Evolutionary conservation across 2,797 vertebrate genomes (phyloP).

Genomic region (Pachyuromys duprasi): DNA sequence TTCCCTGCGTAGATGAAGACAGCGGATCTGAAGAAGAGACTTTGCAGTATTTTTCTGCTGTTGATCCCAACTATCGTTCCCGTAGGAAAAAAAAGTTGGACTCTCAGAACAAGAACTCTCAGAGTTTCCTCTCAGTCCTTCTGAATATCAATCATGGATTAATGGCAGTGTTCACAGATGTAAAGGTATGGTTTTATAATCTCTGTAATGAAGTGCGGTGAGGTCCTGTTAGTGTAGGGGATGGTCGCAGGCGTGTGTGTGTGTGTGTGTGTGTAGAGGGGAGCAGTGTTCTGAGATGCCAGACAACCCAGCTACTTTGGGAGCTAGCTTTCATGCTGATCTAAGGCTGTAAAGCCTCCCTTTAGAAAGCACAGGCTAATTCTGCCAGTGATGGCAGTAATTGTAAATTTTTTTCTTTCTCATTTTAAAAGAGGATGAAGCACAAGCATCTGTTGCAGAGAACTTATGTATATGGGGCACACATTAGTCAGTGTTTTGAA

Average conservation of each 20-base stretch:
- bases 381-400: not conserved
- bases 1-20: slow-evolving; percentile 92
- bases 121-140: slow-evolving; percentile 95
- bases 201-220: not conserved
- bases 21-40: slow-evolving; percentile 98
- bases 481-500: not conserved
- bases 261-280: not conserved
- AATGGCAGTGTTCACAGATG: slow-evolving; percentile 92
- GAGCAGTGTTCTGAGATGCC: not conserved
- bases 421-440: not conserved
- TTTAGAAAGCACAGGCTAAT: not conserved
- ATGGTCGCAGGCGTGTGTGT: too few species aligned
- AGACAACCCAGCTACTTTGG: not conserved
- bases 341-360: not conserved
- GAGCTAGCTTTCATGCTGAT: not conserved
- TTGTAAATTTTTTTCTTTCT: too few species aligned
- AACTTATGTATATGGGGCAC: not conserved
- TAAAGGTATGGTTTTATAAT: slow-evolving; percentile 89
- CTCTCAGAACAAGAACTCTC: slow-evolving; percentile 93
- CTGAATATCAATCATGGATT: slow-evolving; percentile 95
- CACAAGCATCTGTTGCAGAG: not conserved
- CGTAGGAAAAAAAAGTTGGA: slow-evolving; percentile 95
- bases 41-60: slow-evolving; percentile 92
- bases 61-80: slow-evolving; percentile 92
- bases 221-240: too few species aligned